Base-by-base conservation (phyloP, 1,140 invertebrate genomes). In the Drosophila teissieri region DNA sequence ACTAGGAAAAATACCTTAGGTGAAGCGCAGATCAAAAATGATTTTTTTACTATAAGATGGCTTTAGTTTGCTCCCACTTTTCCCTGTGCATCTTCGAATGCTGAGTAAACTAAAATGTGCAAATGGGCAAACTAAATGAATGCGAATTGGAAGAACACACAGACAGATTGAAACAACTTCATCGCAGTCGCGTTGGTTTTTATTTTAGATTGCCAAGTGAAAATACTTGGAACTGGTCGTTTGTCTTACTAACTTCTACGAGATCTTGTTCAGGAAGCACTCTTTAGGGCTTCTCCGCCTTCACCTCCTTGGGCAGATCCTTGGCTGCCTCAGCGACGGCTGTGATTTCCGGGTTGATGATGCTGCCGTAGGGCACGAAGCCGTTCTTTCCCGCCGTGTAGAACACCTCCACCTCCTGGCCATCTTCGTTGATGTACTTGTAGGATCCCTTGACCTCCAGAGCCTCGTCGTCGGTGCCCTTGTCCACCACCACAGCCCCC, bases 381-480 rank as follows among this genome's bases (percentile, higher is more conserved):
- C 91, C 91, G 45, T 92, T 92, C 22, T 72, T 63, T 45, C 88
- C 91, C 4, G 91, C 91, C 1, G 91, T 92, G 37, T 92, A 92
- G 63, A 69, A 73, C 3, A 92, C 91, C 56, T 78, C 74, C 2
- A 92, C 86, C 10, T 75, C 67, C 8, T 90, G 48, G 24, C 86
- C 91, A 0, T 58, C 17, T 0, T 72, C 77, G 19, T 92, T 80
- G 36, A 78, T 49, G 53, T 92, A 92, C 49, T 61, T 90, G 62
- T 92, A 92, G 54, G 77, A 86, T 5, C 91, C 91, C 27, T 70
- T 70, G 1, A 92, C 52, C 37, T 86, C 90, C 2, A 92, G 40
- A 3, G 76, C 72, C 39, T 92, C 69, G 0, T 91, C 72, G 0
- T 89, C 76, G 15, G 76, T 79, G 15, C 73, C 80, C 4, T 60